Conservation (phyloP, 2,113 vertebrate genomes). For the Narcine bancroftii region DNA sequence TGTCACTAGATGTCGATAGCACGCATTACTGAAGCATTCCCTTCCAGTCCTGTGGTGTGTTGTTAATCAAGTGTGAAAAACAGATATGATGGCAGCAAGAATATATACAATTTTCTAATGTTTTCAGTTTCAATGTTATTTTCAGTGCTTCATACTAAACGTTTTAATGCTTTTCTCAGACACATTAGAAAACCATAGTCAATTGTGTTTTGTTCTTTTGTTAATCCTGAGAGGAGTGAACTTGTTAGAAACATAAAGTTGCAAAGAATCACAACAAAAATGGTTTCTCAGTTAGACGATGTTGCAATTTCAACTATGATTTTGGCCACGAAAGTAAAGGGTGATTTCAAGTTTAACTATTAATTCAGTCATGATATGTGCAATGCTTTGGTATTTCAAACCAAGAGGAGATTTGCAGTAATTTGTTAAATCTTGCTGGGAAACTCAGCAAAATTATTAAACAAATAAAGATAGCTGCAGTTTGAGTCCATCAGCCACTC, state of each 20-base stretch:
- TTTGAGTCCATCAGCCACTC: too few species aligned
- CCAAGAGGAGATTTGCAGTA: neutral
- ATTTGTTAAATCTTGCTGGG: neutral
- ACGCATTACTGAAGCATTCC: neutral
- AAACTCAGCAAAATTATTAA: neutral
- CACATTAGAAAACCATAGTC: neutral
- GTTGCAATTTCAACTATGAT: neutral
- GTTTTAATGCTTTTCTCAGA: neutral
- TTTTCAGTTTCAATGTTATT: neutral
- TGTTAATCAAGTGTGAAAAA: neutral
- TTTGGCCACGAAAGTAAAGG: neutral
- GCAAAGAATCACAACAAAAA: neutral
- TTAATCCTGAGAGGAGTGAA: neutral
- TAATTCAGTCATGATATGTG: neutral
- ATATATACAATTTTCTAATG: neutral
- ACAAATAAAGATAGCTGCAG: neutral
- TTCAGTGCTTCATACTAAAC: neutral
- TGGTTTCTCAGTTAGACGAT: neutral
- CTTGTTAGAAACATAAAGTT: neutral
- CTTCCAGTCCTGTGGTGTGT: neutral
- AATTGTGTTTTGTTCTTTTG: neutral
- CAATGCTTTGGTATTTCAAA: neutral
- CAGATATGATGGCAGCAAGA: neutral
- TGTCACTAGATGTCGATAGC: constrained; percentile 1
- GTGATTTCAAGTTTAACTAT: neutral